Conservation (phyloP, 2,888 invertebrate genomes). For the Amiota minor region DNA sequence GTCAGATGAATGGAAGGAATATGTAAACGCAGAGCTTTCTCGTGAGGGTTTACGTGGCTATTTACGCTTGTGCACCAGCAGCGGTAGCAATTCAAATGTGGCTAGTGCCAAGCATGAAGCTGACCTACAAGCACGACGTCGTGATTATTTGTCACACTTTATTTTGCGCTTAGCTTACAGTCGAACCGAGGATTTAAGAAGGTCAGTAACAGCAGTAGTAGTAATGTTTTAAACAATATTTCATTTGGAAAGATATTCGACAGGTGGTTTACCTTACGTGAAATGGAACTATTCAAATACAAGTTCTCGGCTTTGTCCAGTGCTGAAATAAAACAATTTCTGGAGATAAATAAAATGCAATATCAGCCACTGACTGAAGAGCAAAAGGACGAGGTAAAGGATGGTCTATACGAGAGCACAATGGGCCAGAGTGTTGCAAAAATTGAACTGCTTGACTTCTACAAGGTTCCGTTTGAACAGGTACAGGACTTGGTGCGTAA, state of each 20-base stretch:
- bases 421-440: conserved; percentile 75
- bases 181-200: conserved; percentile 85
- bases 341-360: conserved; percentile 80
- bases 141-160: conserved; percentile 94
- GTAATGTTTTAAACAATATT: background rate
- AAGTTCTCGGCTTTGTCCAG: conserved; percentile 79
- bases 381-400: conserved; percentile 79
- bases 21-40: conserved; percentile 78
- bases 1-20: conserved; percentile 81
- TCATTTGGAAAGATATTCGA: conserved; percentile 12
- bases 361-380: conserved; percentile 80
- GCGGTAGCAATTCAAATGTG: conserved; percentile 30
- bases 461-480: conserved; percentile 88
- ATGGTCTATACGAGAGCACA: conserved; percentile 78
- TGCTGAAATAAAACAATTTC: conserved; percentile 78
- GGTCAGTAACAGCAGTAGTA: conserved; percentile 49
- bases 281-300: conserved; percentile 90
- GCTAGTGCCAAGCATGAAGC: conserved; percentile 75
- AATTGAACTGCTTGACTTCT: conserved; percentile 80
- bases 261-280: conserved; percentile 90
- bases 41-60: conserved; percentile 81
- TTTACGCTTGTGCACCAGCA: conserved; percentile 76
- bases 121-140: conserved; percentile 80
- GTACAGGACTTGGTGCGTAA: conserved; percentile 87
- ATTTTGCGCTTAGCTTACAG: conserved; percentile 94